These are phyloP conservation scores for Nymphalis c-album DNA, from an alignment of 2,888 invertebrate genomes.

Conservation along the genomic window DNA sequence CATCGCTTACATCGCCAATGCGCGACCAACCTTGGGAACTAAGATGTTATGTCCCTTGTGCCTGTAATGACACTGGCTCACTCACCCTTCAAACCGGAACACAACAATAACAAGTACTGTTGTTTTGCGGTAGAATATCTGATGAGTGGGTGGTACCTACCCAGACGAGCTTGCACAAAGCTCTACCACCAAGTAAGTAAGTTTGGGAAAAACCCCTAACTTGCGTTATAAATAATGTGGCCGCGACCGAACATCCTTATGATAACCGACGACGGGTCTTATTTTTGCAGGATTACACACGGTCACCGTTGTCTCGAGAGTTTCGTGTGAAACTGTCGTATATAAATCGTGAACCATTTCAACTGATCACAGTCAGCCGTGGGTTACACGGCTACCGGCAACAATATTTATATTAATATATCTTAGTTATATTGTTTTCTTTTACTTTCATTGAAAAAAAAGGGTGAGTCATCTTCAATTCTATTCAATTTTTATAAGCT, in stretches of 20 bases:
- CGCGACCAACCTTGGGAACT: too few relatives aligned
- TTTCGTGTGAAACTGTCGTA: slow-evolving; percentile 4
- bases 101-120: too few relatives aligned
- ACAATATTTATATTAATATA: neutral
- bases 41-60: too few relatives aligned
- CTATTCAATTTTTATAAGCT: too few relatives aligned
- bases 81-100: too few relatives aligned
- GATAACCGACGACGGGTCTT: slow-evolving; percentile 28
- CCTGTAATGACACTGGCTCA: too few relatives aligned
- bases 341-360: slow-evolving; percentile 6
- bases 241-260: slow-evolving; percentile 23
- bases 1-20: too few relatives aligned
- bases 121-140: too few relatives aligned
- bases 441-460: slow-evolving; percentile 4
- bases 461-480: slow-evolving; percentile 5
- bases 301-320: neutral
- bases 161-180: too few relatives aligned
- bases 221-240: neutral
- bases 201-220: too few relatives aligned
- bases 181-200: too few relatives aligned
- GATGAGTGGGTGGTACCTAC: too few relatives aligned
- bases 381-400: slow-evolving; percentile 37
- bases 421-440: slow-evolving; percentile 1
- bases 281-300: slow-evolving; percentile 19
- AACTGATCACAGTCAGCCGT: slow-evolving; percentile 37